phyloP scores from a whole-genome alignment of 2,888 invertebrate genomes.

The Minunthozetes semirufus region DNA sequence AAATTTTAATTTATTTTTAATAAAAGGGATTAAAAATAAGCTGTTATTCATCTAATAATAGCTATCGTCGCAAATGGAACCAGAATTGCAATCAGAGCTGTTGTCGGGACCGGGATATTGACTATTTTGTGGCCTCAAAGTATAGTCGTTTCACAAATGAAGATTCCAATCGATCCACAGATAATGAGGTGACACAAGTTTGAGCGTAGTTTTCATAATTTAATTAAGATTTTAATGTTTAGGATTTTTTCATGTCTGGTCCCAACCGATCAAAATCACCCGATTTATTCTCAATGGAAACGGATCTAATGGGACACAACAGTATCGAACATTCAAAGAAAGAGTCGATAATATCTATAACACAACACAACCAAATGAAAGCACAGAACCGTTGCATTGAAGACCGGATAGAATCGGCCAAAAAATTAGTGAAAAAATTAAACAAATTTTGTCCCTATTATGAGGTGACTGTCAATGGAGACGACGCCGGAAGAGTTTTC shows the following conservation, averaged over 20 bases:
- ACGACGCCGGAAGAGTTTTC: slow-evolving; percentile 32
- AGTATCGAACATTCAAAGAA: not conserved
- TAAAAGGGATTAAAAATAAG: slow-evolving; percentile 34
- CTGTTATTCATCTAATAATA: slow-evolving; percentile 31
- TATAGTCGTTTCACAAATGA: not conserved
- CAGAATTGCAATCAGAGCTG: not conserved
- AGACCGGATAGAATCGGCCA: slow-evolving; percentile 35
- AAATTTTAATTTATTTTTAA: too few relatives aligned
- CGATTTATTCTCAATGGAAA: not conserved
- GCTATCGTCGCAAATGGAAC: not conserved
- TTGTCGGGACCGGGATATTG: slow-evolving; percentile 3
- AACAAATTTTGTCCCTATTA: slow-evolving; percentile 33
- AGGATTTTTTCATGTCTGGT: not conserved
- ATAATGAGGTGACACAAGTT: slow-evolving; percentile 14
- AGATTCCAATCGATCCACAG: not conserved
- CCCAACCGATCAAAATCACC: not conserved
- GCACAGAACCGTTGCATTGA: slow-evolving; percentile 30
- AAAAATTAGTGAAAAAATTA: slow-evolving; percentile 35
- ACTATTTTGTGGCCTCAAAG: slow-evolving; percentile 9
- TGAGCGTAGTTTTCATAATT: too few relatives aligned
- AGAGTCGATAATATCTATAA: not conserved
- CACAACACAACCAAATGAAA: not conserved
- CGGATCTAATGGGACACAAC: not conserved
- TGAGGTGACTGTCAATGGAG: slow-evolving; percentile 27
- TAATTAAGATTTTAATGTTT: too few relatives aligned